phyloP scores from a whole-genome alignment of 2,797 vertebrate species.

The Tauraco hartlaubi region DNA sequence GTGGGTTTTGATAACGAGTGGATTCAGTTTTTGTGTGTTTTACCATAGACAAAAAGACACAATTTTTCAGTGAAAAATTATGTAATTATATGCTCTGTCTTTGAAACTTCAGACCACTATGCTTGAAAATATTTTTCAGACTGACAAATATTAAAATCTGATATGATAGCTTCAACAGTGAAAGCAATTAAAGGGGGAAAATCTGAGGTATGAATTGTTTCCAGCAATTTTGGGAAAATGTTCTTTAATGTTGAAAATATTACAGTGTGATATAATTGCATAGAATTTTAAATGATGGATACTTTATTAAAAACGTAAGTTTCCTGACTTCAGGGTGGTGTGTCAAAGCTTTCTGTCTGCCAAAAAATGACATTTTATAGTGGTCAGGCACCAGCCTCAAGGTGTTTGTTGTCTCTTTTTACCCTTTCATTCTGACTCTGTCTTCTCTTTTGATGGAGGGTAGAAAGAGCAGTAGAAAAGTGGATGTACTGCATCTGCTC shows the following conservation, averaged over 20 bases:
- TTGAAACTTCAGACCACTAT: not conserved
- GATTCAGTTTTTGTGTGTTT: not conserved
- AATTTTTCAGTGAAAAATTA: not conserved
- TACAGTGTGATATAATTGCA: slow-evolving; percentile 1
- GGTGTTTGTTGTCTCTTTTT: not conserved
- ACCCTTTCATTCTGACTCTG: not conserved
- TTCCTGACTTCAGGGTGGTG: slow-evolving; percentile 10
- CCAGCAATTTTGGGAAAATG: slow-evolving; percentile 9
- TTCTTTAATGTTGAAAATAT: slow-evolving; percentile 7
- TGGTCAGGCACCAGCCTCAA: not conserved
- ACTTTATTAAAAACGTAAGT: not conserved
- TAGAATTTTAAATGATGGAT: not conserved
- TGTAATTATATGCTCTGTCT: not conserved
- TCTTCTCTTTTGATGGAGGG: not conserved
- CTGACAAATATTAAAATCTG: not conserved
- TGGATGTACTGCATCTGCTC: not conserved
- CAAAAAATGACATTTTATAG: not conserved
- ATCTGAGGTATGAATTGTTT: not conserved
- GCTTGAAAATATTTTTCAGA: slow-evolving; percentile 7
- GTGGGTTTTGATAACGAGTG: not conserved
- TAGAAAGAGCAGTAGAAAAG: not conserved
- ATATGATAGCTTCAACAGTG: not conserved
- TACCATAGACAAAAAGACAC: not conserved
- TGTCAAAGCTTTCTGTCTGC: slow-evolving; percentile 8
- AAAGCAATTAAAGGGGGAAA: slow-evolving; percentile 52